Evolutionary conservation across 2,797 vertebrate genomes (phyloP).

Genomic region (Coccyzus lansbergi): DNA sequence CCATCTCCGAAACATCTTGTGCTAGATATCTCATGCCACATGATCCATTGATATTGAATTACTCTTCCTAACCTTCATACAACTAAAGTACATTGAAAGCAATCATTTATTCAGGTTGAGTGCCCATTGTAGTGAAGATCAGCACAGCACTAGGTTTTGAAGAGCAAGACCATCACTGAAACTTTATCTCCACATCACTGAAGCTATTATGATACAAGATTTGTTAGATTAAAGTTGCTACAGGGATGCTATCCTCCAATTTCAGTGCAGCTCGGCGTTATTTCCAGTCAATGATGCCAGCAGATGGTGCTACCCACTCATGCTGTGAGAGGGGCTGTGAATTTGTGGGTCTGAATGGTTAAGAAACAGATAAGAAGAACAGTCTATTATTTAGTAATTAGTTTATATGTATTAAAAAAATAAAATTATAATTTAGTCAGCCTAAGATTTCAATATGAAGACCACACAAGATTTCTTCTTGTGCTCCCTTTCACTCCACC

Average conservation of each 20-base stretch:
- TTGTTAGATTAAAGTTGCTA: not conserved
- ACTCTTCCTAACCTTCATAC: not conserved
- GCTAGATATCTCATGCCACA: not conserved
- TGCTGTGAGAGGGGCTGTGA: no score
- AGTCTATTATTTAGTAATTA: not conserved
- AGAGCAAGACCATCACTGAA: not conserved
- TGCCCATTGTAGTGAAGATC: not conserved
- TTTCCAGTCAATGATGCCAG: not conserved
- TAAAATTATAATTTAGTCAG: not conserved
- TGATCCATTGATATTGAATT: not conserved
- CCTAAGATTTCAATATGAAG: not conserved
- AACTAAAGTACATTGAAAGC: not conserved
- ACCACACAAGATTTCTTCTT: not conserved
- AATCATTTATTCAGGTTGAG: not conserved
- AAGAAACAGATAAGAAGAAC: not conserved
- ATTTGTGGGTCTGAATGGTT: accelerated
- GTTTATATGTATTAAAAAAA: not conserved
- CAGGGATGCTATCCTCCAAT: not conserved
- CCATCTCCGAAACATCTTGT: not conserved
- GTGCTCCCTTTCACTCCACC: not conserved
- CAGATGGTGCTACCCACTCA: conserved; percentile 32
- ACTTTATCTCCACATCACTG: not conserved
- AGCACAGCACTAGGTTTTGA: not conserved
- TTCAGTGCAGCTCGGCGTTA: accelerated
- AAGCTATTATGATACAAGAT: accelerated